Evolutionary conservation across 1,140 invertebrate genomes (phyloP).

Genomic region (Diorhabda carinulata): DNA sequence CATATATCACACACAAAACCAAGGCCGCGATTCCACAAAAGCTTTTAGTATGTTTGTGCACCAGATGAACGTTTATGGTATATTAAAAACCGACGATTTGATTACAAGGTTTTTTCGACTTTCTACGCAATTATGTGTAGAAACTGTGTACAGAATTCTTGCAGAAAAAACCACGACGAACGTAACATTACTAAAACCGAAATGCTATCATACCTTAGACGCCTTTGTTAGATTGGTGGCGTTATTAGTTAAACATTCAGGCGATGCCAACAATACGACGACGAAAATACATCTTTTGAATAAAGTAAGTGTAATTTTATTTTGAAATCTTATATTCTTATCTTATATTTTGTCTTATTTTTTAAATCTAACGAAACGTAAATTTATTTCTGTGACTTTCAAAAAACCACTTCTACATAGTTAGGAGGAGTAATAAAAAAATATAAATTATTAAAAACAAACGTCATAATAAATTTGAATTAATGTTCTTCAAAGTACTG

Average conservation of each 20-base stretch:
- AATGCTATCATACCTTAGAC: constrained; percentile 94
- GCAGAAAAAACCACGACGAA: constrained; percentile 49
- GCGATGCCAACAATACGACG: constrained; percentile 80
- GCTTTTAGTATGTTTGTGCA: constrained; percentile 94
- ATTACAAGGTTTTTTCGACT: constrained; percentile 96
- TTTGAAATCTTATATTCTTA: too few species aligned
- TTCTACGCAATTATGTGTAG: constrained; percentile 94
- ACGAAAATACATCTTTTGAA: constrained; percentile 97
- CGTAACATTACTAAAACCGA: constrained; percentile 64
- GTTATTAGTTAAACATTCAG: constrained; percentile 92
- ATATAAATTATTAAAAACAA: too few species aligned
- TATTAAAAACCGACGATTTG: constrained; percentile 95
- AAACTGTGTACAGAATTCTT: constrained; percentile 82
- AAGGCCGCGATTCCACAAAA: constrained; percentile 83
- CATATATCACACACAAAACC: constrained; percentile 74
- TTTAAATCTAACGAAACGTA: too few species aligned
- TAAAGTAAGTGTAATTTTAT: constrained; percentile 53
- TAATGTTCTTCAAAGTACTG: too few species aligned
- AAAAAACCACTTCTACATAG: too few species aligned
- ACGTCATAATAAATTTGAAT: too few species aligned
- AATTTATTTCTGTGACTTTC: too few species aligned
- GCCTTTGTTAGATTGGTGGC: constrained; percentile 93
- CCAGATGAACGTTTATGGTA: constrained; percentile 94
- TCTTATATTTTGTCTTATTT: too few species aligned
- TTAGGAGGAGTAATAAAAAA: too few species aligned